A percentile compares a stretch with the other conserved stretches of the same genome.
Conservation (phyloP, 2,797 vertebrate species). For the Pogonophryne albipinna region DNA sequence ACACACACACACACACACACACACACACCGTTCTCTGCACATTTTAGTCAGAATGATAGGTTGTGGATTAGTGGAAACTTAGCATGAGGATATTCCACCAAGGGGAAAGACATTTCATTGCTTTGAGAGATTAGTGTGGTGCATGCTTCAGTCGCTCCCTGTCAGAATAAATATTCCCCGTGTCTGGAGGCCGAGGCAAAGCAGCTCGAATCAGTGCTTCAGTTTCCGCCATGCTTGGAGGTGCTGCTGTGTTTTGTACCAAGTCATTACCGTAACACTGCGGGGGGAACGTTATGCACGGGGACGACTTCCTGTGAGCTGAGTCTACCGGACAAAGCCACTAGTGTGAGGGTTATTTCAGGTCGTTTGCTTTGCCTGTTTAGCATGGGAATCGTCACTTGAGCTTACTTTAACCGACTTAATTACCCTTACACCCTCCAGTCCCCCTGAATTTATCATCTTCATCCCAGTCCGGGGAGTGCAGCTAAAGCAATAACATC, state of each 20-base stretch:
- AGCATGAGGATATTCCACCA: conserved; percentile 63
- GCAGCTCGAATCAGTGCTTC: conserved; percentile 54
- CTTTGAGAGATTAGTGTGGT: conserved; percentile 69
- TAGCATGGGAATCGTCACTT: conserved; percentile 79
- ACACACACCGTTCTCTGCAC: conserved; percentile 42
- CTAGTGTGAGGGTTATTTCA: conserved; percentile 80
- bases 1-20: conserved; percentile 12
- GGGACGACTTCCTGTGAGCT: conserved; percentile 72
- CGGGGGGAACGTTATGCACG: conserved; percentile 66
- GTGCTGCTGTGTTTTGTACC: conserved; percentile 55
- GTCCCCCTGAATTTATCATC: conserved; percentile 83
- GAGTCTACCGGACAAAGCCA: conserved; percentile 73
- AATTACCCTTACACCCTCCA: conserved; percentile 81
- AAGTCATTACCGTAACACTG: conserved; percentile 73
- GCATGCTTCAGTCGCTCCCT: conserved; percentile 71
- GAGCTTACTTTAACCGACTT: conserved; percentile 80
- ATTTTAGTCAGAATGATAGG: conserved; percentile 54
- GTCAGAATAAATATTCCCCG: conserved; percentile 69
- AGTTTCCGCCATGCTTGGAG: conserved; percentile 36
- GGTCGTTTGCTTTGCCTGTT: conserved; percentile 73
- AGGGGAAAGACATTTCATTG: conserved; percentile 71
- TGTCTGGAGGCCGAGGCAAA: conserved; percentile 63
- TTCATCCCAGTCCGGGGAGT: conserved; percentile 74
- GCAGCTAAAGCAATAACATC: conserved; percentile 82
- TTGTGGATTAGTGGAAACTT: conserved; percentile 72